These are phyloP conservation scores for Platycnemis pennipes DNA, from an alignment of 2,888 invertebrate genomes.

Conservation along the genomic window DNA sequence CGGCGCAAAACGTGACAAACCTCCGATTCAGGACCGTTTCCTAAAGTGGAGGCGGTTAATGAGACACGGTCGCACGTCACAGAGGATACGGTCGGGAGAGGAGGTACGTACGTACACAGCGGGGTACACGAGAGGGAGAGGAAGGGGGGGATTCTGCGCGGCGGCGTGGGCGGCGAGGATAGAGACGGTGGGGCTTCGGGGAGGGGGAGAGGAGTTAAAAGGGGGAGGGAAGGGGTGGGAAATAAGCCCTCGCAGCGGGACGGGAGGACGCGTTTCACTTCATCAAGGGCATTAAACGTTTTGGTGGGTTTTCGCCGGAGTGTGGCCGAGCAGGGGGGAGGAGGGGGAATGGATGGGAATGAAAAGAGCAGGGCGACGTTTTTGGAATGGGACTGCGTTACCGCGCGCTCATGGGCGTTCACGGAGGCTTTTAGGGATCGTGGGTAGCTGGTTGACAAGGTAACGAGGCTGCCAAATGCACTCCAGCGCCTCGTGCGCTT, in stretches of 20 bases:
- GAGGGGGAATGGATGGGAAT: neutral
- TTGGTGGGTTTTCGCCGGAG: neutral
- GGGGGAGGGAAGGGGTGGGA: neutral
- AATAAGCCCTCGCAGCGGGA: slow-evolving; percentile 44
- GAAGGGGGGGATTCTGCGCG: neutral
- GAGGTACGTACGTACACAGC: neutral
- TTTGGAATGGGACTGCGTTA: neutral
- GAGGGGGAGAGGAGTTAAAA: neutral
- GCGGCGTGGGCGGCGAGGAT: neutral
- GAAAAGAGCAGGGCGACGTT: neutral
- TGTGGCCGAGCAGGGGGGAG: neutral
- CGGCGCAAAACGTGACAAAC: slow-evolving; percentile 1
- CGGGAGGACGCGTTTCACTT: slow-evolving; percentile 51
- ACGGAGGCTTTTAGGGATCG: slow-evolving; percentile 32
- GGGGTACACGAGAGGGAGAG: neutral
- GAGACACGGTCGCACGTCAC: neutral
- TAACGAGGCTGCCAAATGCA: slow-evolving; percentile 65
- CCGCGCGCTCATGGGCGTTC: neutral
- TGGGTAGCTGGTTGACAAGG: slow-evolving; percentile 48
- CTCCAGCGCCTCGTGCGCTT: slow-evolving; percentile 35
- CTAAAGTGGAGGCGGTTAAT: neutral
- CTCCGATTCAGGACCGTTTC: neutral
- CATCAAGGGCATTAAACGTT: slow-evolving; percentile 60
- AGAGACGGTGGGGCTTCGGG: neutral
- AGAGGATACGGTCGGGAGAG: neutral